Evolutionary conservation across 2,888 invertebrate genomes (phyloP).

Genomic region (Drosophila antonietae): DNA sequence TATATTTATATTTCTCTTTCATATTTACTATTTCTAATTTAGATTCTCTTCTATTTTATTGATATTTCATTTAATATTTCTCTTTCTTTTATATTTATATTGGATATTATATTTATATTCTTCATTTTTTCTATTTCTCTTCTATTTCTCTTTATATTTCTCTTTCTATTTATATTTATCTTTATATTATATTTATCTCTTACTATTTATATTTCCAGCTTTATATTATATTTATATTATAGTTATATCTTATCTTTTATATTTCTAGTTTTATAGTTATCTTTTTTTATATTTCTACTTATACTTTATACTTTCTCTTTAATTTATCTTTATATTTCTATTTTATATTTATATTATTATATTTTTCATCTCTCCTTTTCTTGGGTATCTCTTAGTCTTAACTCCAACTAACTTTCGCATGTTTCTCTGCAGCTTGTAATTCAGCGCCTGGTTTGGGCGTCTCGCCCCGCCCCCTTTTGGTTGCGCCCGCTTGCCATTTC

Average conservation of each 20-base stretch:
- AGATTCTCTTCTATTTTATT: no score
- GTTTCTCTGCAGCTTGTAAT: neutral
- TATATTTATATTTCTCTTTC: no score
- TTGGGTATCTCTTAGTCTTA: neutral
- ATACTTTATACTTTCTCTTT: no score
- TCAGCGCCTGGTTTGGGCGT: constrained; percentile 10
- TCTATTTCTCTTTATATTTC: neutral
- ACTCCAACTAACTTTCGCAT: neutral
- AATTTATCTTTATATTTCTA: neutral
- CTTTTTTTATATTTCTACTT: neutral
- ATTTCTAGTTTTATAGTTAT: neutral
- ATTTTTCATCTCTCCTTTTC: neutral
- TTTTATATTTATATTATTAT: no score
- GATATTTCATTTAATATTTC: no score
- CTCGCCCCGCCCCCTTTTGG: constrained; percentile 10
- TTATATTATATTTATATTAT: no score
- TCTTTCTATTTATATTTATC: neutral
- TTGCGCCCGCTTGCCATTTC: constrained; percentile 35
- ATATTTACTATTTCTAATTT: no score
- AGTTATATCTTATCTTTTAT: no score
- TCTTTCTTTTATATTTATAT: constrained; percentile 1
- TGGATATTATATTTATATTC: neutral
- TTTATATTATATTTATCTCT: no score
- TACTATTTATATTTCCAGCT: no score
- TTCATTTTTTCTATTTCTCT: no score